Evolutionary conservation across 2,113 vertebrate species (phyloP), one percentile per base, ranked within the genome.

Genomic region (Climacteris rufus): DNA sequence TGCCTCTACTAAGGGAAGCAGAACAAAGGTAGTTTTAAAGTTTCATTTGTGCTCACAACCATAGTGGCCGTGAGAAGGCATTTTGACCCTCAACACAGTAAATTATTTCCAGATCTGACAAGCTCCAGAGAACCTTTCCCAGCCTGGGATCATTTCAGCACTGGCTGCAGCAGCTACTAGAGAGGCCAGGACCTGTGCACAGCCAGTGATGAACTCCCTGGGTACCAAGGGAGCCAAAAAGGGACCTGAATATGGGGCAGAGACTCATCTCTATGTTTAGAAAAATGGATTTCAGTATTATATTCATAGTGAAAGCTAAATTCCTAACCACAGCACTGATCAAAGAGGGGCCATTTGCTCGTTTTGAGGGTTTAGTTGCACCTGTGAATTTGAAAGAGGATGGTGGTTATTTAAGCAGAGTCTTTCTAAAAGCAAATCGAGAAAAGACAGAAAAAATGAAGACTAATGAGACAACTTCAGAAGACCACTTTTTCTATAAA

Each of bases 401-500:
- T 65, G 10, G 50, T n/a, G 45, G 65, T 37, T 94, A 44, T 92
- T 94, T 94, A 93, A 77, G 2, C 37, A 47, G 57, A 60, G 31
- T 28, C 72, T 82, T 83, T 92, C 81, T 60, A 71, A 97, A 93
- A 83, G 68, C 57, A 89, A 89, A 93, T 66, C 6, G 10, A 91
- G 91, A 78, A 65, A 91, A 91, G 81, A 65, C 27, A n/a, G 71
- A 59, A 79, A 82, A 94, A 86, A 93, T 84, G 30, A 87, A 92
- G 59, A 87, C 94, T 79, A 95, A 89, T 89, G 75, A 95, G 81
- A 91, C 76, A 94, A 91, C 65, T 92, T 87, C 68, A 90, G 87
- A 95, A 89, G 61, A n/a, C 52, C 71, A 81, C 78, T 87, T 96
- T 88, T 80, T 70, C 94, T 93, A 90, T 82, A 80, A 95, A 64